phyloP scores from a whole-genome alignment of 2,113 vertebrate species.

The Amphiprion percula region DNA sequence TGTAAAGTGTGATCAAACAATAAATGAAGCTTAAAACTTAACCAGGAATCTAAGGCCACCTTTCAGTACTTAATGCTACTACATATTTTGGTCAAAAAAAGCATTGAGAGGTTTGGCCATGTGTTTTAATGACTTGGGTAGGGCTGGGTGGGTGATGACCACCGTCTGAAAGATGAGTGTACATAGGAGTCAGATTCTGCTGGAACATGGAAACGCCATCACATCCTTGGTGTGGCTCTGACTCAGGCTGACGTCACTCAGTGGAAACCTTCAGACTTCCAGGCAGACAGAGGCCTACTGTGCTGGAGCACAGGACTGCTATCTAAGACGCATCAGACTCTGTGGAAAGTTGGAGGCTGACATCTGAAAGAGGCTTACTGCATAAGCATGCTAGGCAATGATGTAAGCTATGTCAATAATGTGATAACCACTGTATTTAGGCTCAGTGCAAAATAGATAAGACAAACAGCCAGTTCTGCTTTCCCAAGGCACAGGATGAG shows the following conservation, averaged over 20 bases:
- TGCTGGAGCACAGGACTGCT: constrained; percentile 22
- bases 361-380: constrained; percentile 10
- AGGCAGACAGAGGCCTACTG: constrained; percentile 62
- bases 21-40: not conserved
- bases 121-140: not conserved
- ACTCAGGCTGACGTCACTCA: constrained; percentile 74
- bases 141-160: constrained; percentile 4
- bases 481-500: constrained; percentile 1
- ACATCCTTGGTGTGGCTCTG: constrained; percentile 66
- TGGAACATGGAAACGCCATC: constrained; percentile 52
- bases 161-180: constrained; percentile 27
- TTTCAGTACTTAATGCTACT: not conserved
- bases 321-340: not conserved
- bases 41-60: not conserved
- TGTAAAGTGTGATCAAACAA: too few relatives aligned
- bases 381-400: not conserved
- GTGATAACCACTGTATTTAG: constrained; percentile 15
- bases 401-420: constrained; percentile 12
- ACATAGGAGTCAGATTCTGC: constrained; percentile 25
- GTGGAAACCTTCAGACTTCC: constrained; percentile 68
- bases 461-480: not conserved
- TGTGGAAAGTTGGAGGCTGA: constrained; percentile 53
- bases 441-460: not conserved
- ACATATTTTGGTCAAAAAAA: not conserved
- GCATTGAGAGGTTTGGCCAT: not conserved